phyloP scores from a whole-genome alignment of 2,888 invertebrate species.

The Caprella mutica region DNA sequence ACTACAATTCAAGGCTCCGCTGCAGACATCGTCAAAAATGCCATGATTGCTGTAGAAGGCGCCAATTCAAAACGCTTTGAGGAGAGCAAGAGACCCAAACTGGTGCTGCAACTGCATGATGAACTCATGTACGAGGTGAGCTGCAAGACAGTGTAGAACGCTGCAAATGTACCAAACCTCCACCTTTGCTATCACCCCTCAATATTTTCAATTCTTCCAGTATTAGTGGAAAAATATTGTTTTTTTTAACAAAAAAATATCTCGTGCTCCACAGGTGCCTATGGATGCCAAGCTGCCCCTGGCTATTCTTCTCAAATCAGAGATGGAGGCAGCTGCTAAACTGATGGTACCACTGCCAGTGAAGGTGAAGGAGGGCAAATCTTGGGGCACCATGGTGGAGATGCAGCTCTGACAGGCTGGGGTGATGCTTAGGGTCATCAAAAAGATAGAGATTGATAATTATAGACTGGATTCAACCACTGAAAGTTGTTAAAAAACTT shows the following conservation, averaged over 20 bases:
- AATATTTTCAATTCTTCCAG: too few species aligned
- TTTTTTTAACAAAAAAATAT: neutral
- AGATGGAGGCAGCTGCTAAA: constrained; percentile 66
- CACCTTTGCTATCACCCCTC: too few species aligned
- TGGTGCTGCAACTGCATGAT: constrained; percentile 88
- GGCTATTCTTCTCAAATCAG: constrained; percentile 53
- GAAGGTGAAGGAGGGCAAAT: constrained; percentile 65
- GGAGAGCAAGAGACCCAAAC: too few species aligned
- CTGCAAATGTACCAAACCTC: neutral
- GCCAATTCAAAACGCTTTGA: constrained; percentile 9
- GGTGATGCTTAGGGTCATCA: neutral
- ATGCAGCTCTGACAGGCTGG: constrained; percentile 6
- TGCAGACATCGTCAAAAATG: constrained; percentile 84
- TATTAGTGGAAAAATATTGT: too few species aligned
- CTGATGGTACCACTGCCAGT: constrained; percentile 74
- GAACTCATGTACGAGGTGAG: constrained; percentile 80
- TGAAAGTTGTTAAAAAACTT: too few species aligned
- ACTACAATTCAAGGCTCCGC: constrained; percentile 93
- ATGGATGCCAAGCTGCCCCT: constrained; percentile 48
- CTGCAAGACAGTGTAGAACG: too few species aligned
- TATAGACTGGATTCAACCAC: too few species aligned
- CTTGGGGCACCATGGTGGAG: constrained; percentile 56
- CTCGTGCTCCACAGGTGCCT: constrained; percentile 46
- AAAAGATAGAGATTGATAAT: too few species aligned
- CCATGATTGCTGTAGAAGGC: constrained; percentile 67